These are phyloP conservation scores for Portunus trituberculatus DNA, from an alignment of 1,140 invertebrate species.

Conservation along the genomic window DNA sequence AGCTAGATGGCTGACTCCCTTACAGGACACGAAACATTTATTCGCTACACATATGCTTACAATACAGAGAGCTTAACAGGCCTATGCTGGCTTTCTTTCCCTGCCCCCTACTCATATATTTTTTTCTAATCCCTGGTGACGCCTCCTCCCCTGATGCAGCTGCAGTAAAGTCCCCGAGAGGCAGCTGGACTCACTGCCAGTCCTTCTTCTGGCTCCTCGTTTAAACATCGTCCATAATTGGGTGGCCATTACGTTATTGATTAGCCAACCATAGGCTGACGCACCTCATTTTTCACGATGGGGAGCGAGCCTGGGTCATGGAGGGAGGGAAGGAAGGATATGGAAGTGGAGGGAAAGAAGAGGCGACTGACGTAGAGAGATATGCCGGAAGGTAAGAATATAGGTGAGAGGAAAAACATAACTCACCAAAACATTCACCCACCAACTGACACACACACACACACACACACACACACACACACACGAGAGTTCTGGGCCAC, in stretches of 20 bases:
- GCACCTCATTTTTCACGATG: slow-evolving; percentile 56
- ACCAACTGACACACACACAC: not conserved
- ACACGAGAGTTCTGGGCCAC: not conserved
- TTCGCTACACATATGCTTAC: too few species aligned
- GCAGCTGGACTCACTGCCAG: not conserved
- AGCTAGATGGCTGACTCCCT: too few species aligned
- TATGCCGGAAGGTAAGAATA: not conserved
- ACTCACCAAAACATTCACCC: not conserved
- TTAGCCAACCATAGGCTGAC: slow-evolving; percentile 64
- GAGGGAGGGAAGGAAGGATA: not conserved
- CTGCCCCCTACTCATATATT: too few species aligned
- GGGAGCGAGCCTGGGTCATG: not conserved
- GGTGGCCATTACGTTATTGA: slow-evolving; percentile 63
- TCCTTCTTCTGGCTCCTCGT: not conserved
- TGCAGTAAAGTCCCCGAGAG: not conserved
- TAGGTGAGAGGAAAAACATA: not conserved
- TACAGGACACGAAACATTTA: too few species aligned
- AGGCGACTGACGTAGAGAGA: not conserved
- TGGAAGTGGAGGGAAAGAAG: not conserved
- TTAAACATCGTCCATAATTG: slow-evolving; percentile 52
- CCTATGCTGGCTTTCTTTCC: too few species aligned
- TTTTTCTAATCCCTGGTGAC: too few species aligned
- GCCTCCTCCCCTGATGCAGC: slow-evolving; percentile 5
- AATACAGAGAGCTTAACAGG: too few species aligned
- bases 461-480: not conserved